A percentile compares a stretch with the other conserved stretches of the same genome.
These are phyloP conservation scores for Eurytemora carolleeae DNA, from an alignment of 1,140 invertebrate genomes.

Conservation along the genomic window DNA sequence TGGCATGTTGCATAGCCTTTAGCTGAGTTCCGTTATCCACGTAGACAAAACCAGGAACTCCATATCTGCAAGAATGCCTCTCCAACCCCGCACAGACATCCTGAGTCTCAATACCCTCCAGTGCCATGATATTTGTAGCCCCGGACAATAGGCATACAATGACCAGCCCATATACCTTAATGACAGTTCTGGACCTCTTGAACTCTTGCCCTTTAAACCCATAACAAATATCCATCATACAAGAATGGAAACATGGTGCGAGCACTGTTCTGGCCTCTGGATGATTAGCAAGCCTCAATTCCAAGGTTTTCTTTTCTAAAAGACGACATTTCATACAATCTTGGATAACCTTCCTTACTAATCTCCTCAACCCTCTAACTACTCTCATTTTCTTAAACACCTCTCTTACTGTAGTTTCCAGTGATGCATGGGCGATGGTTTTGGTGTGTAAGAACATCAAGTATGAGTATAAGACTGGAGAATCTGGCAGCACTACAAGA, in stretches of 20 bases:
- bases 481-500: too few species aligned
- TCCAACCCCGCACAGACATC: background rate
- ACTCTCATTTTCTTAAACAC: background rate
- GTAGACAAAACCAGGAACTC: background rate
- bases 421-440: background rate
- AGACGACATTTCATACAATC: background rate
- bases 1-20: background rate
- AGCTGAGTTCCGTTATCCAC: background rate
- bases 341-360: background rate
- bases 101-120: background rate
- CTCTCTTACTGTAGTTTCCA: background rate
- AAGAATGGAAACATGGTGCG: background rate
- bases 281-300: background rate
- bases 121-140: background rate
- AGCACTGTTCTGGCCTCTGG: background rate
- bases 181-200: background rate
- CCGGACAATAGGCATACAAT: background rate
- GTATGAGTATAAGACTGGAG: too few species aligned
- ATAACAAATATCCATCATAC: background rate
- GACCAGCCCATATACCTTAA: background rate
- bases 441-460: too few species aligned
- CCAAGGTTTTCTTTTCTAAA: background rate
- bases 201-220: background rate
- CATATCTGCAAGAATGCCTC: background rate
- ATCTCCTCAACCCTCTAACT: background rate